Evolutionary conservation across 2,797 vertebrate species (phyloP), one percentile per base, ranked within the genome.

Genomic region (Hyperoplus lanceolatus): DNA sequence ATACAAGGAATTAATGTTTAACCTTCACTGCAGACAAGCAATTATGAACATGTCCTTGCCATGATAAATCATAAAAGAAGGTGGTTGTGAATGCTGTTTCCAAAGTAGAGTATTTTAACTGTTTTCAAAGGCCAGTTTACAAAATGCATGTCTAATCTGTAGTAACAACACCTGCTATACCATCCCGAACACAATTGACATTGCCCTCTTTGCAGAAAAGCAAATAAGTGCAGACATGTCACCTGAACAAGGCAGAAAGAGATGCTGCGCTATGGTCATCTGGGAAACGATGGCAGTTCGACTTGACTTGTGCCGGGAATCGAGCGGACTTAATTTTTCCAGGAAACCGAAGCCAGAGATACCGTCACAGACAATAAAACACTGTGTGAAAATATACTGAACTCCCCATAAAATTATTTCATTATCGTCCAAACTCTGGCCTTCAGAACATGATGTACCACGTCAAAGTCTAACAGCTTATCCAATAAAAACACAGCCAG

Each of bases 401-500:
- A 81, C 53, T 80, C 86, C 87, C 75, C 77, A 85, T 83, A 75
- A 90, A 91, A 91, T 88, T 6, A 86, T 84, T 89, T 86, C 73
- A 88, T 80, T 85, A 75, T 57, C 55, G 72, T 81, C 75, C 59
- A 79, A 83, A 82, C 68, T 63, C 67, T 74, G 78, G 51, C 42
- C 46, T 86, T 79, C 54, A 75, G 82, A 77, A 88, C 82, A 81
- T 69, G 68, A 77, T 81, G 82, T 85, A 81, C 86, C 82, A 83
- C 61, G 68, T 83, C 78, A 78, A 84, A 80, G 79, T 70, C 63
- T 69, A 21, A 29, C 50, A 63, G 74, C 51, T 69, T 39, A 49
- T 90, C 90, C 90, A 92, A 86, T 90, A 83, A 88, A 91, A 95
- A 92, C 91, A 92, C 73, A 67, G 77, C 84, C 90, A 92, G 90